Base-by-base conservation (phyloP, 2,797 vertebrate genomes). In the Pitangus sulphuratus region DNA sequence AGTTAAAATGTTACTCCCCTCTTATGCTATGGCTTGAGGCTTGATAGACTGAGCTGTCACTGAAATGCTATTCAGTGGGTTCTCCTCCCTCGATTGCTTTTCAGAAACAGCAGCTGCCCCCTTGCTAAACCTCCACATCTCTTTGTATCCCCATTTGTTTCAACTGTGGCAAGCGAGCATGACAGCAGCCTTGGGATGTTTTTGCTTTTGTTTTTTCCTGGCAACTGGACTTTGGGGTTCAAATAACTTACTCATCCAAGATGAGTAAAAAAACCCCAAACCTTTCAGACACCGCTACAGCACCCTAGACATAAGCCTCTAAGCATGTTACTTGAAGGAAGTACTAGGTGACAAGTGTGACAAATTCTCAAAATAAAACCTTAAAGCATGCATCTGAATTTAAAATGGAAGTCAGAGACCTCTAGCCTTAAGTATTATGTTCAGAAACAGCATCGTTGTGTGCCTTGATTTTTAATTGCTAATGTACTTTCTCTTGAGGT, bases 401-500 rank as follows among this genome's bases (percentile, higher is more conserved):
- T 68, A 66, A 81, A 94, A 86, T 33, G 51, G 37, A 85, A 72
- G 31, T 44, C 12, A 25, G 58, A 33, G 39, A 62, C 28, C 25
- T 42, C 48, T 20, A 86, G 48, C 53, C 31, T 22, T 81, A 50
- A 81, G 66, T 81, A 89, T 64, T 69, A 40, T 44, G n/a, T 77
- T 87, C 86, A 90, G 78, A 89, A 92, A 71, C 19, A 89, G 40
- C 25, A 24, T 10, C 16, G 25, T 61, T 58, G 57, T 61, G 37
- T 54, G 18, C 71, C 81, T 81, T 72, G 54, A 64, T 90, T 96
- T 87, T 85, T 96, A 80, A 64, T 80, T 91, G 90, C 47, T 80
- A 61, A 74, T 40, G 45, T 72, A 61, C 42, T 85, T 91, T 94
- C 45, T 90, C 40, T 79, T 84, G 60, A 97, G 57, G 71, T 8